Percentiles rank a stretch among this genome's conserved stretches.
phyloP scores from a whole-genome alignment of 2,888 invertebrate genomes.

The Margaritifera margaritifera region DNA sequence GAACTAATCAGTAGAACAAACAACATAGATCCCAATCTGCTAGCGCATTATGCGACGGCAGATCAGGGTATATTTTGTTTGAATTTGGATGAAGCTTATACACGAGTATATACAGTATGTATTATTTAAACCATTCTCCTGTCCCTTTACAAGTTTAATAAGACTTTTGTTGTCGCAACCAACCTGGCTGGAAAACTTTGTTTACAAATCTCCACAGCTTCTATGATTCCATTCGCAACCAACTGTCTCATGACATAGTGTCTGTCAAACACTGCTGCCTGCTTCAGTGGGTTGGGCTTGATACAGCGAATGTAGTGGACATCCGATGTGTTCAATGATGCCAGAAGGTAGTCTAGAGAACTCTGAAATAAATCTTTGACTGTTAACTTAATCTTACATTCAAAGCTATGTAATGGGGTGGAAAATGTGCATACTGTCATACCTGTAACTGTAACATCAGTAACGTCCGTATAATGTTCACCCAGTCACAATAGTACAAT shows the following conservation, averaged over 20 bases:
- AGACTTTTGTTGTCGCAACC: too few species aligned
- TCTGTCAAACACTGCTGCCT: slow-evolving; percentile 46
- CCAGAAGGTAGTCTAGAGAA: slow-evolving; percentile 61
- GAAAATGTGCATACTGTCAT: not conserved
- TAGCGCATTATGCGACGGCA: too few species aligned
- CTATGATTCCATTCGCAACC: slow-evolving; percentile 61
- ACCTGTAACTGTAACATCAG: too few species aligned
- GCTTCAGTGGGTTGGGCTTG: slow-evolving; percentile 55
- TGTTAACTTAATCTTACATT: not conserved
- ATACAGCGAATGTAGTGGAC: slow-evolving; percentile 67
- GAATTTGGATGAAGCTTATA: too few species aligned
- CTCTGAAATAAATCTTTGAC: slow-evolving; percentile 31
- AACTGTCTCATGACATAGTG: slow-evolving; percentile 61
- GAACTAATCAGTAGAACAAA: too few species aligned
- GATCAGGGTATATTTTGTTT: too few species aligned
- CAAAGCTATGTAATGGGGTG: not conserved
- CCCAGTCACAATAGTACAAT: too few species aligned
- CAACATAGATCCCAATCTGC: too few species aligned
- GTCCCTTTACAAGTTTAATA: too few species aligned
- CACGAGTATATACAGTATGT: too few species aligned
- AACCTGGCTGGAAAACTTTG: slow-evolving; percentile 63
- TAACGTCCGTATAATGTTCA: too few species aligned
- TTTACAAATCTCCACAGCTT: slow-evolving; percentile 62
- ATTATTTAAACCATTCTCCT: too few species aligned
- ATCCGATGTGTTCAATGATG: slow-evolving; percentile 48